phyloP scores from a whole-genome alignment of 37 sponge, comb jelly and placozoan genomes.

The Hexactinellida sp. region DNA sequence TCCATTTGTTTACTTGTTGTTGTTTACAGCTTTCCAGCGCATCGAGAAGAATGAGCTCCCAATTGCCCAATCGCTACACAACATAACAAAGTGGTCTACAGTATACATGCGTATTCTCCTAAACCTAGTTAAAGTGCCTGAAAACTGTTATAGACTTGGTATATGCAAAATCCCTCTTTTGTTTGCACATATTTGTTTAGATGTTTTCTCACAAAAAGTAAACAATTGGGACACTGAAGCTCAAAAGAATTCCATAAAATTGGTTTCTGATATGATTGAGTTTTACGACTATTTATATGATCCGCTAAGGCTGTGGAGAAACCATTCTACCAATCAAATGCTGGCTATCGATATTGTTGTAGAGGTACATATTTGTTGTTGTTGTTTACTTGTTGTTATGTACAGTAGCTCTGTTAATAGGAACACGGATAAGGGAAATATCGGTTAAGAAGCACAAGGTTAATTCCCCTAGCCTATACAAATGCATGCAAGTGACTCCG shows the following conservation, averaged over 20 bases:
- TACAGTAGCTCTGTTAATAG: too few species aligned
- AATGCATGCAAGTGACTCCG: too few species aligned
- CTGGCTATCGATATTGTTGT: neutral
- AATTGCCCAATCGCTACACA: neutral
- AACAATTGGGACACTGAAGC: constrained; percentile 3
- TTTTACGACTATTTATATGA: constrained; percentile 11
- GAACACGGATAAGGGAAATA: too few species aligned
- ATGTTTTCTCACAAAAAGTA: neutral
- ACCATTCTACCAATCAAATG: constrained; percentile 5
- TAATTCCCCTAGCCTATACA: too few species aligned
- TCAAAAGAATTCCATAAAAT: neutral
- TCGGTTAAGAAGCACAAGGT: too few species aligned
- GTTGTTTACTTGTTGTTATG: neutral
- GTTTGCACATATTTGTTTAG: neutral
- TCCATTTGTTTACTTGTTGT: neutral
- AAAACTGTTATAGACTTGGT: neutral
- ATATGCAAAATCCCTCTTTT: neutral
- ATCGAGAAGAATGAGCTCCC: neutral
- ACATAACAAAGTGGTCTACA: neutral
- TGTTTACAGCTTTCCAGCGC: neutral
- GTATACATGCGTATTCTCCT: neutral
- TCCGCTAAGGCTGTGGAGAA: neutral
- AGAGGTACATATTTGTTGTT: neutral
- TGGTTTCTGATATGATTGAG: constrained; percentile 3
- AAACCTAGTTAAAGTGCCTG: neutral